These are phyloP conservation scores for Zenarchopterus dispar DNA, from an alignment of 2,797 vertebrate species.

Conservation along the genomic window DNA sequence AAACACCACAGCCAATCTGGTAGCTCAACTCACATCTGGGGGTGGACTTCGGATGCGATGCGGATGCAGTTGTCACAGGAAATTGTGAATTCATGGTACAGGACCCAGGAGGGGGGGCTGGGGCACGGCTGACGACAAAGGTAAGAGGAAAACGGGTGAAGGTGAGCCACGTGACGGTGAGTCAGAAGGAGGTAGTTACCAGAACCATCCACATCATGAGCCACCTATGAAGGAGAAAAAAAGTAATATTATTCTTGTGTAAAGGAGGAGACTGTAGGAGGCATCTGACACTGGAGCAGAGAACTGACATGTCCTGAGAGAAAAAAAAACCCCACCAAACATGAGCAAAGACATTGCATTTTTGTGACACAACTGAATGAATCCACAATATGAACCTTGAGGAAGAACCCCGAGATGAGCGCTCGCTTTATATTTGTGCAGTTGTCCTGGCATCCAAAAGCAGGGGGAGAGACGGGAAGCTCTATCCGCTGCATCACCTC, in stretches of 20 bases:
- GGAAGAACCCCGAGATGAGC: slow-evolving; percentile 94
- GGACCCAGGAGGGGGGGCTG: slow-evolving; percentile 88
- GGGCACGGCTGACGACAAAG: slow-evolving; percentile 80
- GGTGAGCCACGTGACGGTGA: slow-evolving; percentile 93
- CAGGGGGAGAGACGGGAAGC: slow-evolving; percentile 89
- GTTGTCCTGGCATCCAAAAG: slow-evolving; percentile 91
- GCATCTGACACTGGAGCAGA: no score
- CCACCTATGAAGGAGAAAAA: slow-evolving; percentile 81
- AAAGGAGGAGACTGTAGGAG: no score
- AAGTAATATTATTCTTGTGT: no score
- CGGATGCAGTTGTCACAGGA: slow-evolving; percentile 94
- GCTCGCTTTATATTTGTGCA: slow-evolving; percentile 90
- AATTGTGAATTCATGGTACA: slow-evolving; percentile 95
- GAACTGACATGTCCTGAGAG: no score
- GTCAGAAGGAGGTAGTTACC: slow-evolving; percentile 96
- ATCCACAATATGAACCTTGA: slow-evolving; percentile 81
- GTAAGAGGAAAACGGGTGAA: slow-evolving; percentile 90
- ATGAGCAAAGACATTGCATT: no score
- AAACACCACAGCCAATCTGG: no score
- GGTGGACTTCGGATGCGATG: slow-evolving; percentile 90
- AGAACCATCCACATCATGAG: slow-evolving; percentile 91
- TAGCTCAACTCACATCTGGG: slow-evolving; percentile 87
- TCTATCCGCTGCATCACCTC: slow-evolving; percentile 94
- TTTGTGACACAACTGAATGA: no score
- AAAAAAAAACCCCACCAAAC: no score